Evolutionary conservation across 2,113 vertebrate species (phyloP).

Genomic region (Panthera uncia): DNA sequence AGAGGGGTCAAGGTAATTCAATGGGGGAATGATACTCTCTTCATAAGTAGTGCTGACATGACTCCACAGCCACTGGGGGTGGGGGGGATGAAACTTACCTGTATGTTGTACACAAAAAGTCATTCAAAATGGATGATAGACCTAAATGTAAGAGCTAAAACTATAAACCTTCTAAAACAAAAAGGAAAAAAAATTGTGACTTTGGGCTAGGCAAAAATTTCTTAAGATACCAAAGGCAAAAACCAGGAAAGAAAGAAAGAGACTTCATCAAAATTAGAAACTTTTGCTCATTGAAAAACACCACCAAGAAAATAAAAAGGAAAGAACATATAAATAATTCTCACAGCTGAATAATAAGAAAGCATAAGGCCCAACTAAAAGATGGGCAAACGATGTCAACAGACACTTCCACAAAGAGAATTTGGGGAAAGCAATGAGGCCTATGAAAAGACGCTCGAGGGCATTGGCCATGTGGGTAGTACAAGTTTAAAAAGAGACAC

Average conservation of each 20-base stretch:
- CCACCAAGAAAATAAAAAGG: not conserved
- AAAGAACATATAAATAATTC: not conserved
- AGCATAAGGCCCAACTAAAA: not conserved
- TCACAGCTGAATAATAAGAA: not conserved
- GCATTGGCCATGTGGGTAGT: not conserved
- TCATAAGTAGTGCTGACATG: not conserved
- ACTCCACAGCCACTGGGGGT: not conserved
- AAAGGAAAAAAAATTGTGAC: not conserved
- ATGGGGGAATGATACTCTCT: not conserved
- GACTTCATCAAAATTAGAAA: not conserved
- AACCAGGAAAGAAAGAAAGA: not conserved
- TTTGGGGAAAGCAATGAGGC: not conserved
- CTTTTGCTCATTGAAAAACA: not conserved
- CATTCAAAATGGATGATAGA: not conserved
- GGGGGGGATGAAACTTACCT: not conserved
- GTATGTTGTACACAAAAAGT: not conserved
- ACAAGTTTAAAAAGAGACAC: not conserved
- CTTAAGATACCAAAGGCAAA: not conserved
- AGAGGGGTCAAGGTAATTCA: not conserved
- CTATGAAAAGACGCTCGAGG: not conserved
- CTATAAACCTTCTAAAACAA: not conserved
- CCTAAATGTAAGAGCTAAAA: not conserved
- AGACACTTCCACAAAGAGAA: not conserved
- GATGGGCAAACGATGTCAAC: not conserved
- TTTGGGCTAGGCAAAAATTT: not conserved